Conservation (phyloP, 2,113 vertebrate species). For the Microcebus tavaratra region DNA sequence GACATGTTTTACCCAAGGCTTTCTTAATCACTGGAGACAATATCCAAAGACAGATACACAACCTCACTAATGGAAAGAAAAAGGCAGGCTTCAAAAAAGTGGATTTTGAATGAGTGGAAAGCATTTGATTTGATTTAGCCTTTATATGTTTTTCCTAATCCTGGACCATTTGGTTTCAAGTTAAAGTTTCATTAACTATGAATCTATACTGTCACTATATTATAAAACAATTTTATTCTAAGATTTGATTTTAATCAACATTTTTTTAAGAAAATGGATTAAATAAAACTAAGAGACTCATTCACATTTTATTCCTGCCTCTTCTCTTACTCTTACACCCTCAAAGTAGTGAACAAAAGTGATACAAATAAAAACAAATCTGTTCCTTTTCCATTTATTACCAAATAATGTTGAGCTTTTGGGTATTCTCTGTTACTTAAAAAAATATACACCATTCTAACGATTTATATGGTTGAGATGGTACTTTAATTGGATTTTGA, state of each 20-base stretch:
- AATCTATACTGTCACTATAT: constrained; percentile 9
- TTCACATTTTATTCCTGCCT: background rate
- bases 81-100: background rate
- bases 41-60: background rate
- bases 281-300: background rate
- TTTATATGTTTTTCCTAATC: background rate
- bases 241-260: background rate
- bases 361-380: constrained; percentile 44
- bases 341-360: constrained; percentile 45
- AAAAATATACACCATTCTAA: constrained; percentile 54
- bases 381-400: constrained; percentile 65
- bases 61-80: background rate
- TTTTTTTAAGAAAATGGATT: background rate
- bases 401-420: constrained; percentile 59
- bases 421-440: constrained; percentile 49
- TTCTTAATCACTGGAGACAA: background rate
- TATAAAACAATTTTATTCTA: constrained; percentile 6
- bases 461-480: constrained; percentile 9
- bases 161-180: background rate
- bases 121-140: background rate
- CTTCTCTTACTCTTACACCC: background rate
- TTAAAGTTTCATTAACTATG: constrained; percentile 22
- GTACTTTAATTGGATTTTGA: constrained; percentile 50
- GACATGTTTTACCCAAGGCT: background rate
- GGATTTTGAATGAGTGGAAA: background rate